Conservation (phyloP, 2,888 invertebrate genomes). For the Erebia ligea region DNA sequence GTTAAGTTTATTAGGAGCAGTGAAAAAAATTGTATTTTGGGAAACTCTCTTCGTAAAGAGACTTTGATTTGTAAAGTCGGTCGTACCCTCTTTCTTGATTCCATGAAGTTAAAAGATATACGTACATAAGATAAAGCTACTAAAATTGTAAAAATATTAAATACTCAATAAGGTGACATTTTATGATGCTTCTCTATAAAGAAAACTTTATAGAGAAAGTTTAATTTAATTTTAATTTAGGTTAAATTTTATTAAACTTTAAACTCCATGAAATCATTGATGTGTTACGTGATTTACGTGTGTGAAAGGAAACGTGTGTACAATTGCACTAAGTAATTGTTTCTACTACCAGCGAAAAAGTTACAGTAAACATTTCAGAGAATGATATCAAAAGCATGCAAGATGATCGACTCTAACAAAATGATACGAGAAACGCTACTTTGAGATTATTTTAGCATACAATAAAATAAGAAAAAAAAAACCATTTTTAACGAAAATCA, state of each 20-base stretch:
- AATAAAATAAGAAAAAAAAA: background rate
- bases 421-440: background rate
- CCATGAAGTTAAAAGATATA: conserved; percentile 29
- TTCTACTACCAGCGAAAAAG: conserved; percentile 37
- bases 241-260: background rate
- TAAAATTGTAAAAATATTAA: too few relatives aligned
- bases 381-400: conserved; percentile 31
- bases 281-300: conserved; percentile 34
- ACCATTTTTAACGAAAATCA: background rate
- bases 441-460: background rate
- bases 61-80: conserved; percentile 25
- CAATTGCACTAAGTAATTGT: conserved; percentile 34
- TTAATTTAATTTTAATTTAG: too few relatives aligned
- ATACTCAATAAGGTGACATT: background rate
- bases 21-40: background rate
- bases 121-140: too few relatives aligned
- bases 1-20: background rate
- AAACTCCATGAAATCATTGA: conserved; percentile 36
- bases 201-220: too few relatives aligned
- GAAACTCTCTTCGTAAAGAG: background rate
- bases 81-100: conserved; percentile 29
- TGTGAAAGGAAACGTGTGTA: conserved; percentile 40
- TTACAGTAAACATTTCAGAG: conserved; percentile 26
- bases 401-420: conserved; percentile 12
- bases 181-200: too few relatives aligned